Conservation (phyloP, 1,140 invertebrate species). For the Metaphire vulgaris region DNA sequence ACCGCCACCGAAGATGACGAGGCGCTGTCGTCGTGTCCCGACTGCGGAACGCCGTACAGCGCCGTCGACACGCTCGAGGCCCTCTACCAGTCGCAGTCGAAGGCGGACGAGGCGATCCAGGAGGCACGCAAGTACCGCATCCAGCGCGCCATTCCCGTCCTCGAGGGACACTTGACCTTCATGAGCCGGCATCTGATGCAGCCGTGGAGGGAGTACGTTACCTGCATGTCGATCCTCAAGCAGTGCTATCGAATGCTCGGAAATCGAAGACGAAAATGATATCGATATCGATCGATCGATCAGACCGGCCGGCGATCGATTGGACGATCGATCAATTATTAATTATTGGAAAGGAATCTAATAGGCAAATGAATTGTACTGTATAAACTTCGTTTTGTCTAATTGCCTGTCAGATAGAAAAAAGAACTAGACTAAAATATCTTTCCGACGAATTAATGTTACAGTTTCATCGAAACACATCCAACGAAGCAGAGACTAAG, state of each 20-base stretch:
- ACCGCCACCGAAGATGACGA: constrained; percentile 31
- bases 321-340: too few species aligned
- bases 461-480: too few species aligned
- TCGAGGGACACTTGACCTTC: constrained; percentile 63
- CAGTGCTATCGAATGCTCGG: constrained; percentile 56
- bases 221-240: constrained; percentile 71
- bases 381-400: too few species aligned
- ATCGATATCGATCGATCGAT: too few species aligned
- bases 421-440: too few species aligned
- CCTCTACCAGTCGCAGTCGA: constrained; percentile 63
- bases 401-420: too few species aligned
- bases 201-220: constrained; percentile 72
- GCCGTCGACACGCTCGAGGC: constrained; percentile 39
- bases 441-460: too few species aligned
- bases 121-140: constrained; percentile 51
- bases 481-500: too few species aligned
- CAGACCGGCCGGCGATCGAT: too few species aligned
- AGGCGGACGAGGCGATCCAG: constrained; percentile 59
- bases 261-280: constrained; percentile 24
- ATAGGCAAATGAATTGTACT: too few species aligned
- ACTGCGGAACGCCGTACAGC: constrained; percentile 42
- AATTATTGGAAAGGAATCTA: too few species aligned
- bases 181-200: constrained; percentile 65
- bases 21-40: constrained; percentile 32
- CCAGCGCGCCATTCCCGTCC: constrained; percentile 47